A percentile compares a stretch with the other conserved stretches of the same genome.
phyloP scores from a whole-genome alignment of 37 sponge, comb jelly and placozoan species.

The Crambe crambe region DNA sequence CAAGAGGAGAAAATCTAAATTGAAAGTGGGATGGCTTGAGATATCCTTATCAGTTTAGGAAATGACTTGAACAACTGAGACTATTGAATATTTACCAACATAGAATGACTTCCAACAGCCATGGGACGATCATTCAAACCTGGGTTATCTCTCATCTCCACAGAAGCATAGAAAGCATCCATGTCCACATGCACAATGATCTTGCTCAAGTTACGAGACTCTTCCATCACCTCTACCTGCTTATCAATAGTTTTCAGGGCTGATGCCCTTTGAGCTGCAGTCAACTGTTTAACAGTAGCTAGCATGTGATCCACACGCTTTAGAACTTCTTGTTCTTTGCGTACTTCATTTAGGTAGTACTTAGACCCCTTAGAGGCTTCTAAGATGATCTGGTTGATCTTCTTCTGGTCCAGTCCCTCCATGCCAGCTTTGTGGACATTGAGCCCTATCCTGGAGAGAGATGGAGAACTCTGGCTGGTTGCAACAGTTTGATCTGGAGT shows the following conservation, averaged over 20 bases:
- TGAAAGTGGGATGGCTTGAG: too few species aligned
- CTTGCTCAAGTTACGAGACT: slow-evolving; percentile 64
- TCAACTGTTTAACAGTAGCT: slow-evolving; percentile 47
- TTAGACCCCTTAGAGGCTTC: slow-evolving; percentile 93
- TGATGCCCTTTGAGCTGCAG: slow-evolving; percentile 41
- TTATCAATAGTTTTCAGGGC: slow-evolving; percentile 49
- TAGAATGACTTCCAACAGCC: slow-evolving; percentile 89
- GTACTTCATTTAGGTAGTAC: slow-evolving; percentile 80
- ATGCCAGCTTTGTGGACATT: slow-evolving; percentile 97
- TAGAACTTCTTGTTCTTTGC: slow-evolving; percentile 69
- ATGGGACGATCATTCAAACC: slow-evolving; percentile 76
- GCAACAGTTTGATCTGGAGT: too few species aligned
- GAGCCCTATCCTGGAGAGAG: slow-evolving; percentile 75
- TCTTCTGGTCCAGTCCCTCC: slow-evolving; percentile 93
- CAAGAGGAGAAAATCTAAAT: too few species aligned
- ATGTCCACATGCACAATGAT: slow-evolving; percentile 96
- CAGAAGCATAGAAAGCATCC: slow-evolving; percentile 99
- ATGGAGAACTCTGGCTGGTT: slow-evolving; percentile 15
- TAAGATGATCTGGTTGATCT: slow-evolving; percentile 86
- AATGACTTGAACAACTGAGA: too few species aligned
- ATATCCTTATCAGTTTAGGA: too few species aligned
- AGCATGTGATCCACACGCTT: slow-evolving; percentile 53
- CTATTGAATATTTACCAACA: too few species aligned
- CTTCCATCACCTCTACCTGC: slow-evolving; percentile 77
- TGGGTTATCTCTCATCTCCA: slow-evolving; percentile 95